phyloP scores from a whole-genome alignment of 2,797 vertebrate genomes.

The Sciurus carolinensis region DNA sequence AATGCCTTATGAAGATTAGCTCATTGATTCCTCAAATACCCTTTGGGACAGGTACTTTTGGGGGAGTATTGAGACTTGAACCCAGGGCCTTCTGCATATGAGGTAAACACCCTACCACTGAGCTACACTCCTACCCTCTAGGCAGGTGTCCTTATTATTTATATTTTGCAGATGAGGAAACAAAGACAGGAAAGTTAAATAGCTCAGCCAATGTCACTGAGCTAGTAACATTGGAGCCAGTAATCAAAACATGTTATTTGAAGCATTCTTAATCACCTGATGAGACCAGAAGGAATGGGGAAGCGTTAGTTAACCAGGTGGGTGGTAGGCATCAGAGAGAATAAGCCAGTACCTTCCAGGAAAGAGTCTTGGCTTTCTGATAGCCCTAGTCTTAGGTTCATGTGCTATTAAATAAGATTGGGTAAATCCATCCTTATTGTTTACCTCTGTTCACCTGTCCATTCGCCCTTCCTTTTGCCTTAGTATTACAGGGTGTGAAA shows the following conservation, averaged over 20 bases:
- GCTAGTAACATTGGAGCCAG: not conserved
- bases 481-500: not conserved
- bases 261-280: not conserved
- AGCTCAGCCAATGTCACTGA: not conserved
- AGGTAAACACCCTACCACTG: not conserved
- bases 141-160: not conserved
- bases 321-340: not conserved
- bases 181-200: not conserved
- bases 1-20: slow-evolving; percentile 28
- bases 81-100: not conserved
- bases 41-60: not conserved
- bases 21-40: not conserved
- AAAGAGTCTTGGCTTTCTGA: not conserved
- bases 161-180: not conserved
- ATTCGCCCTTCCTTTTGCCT: not conserved
- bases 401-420: not conserved
- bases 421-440: not conserved
- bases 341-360: not conserved
- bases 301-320: not conserved
- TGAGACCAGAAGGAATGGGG: not conserved
- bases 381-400: not conserved
- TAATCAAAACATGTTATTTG: not conserved
- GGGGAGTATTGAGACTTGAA: not conserved
- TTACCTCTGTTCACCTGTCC: not conserved
- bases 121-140: not conserved